These are phyloP conservation scores for Pseudachorutes palmiensis DNA, from an alignment of 1,140 invertebrate genomes.

Conservation along the genomic window DNA sequence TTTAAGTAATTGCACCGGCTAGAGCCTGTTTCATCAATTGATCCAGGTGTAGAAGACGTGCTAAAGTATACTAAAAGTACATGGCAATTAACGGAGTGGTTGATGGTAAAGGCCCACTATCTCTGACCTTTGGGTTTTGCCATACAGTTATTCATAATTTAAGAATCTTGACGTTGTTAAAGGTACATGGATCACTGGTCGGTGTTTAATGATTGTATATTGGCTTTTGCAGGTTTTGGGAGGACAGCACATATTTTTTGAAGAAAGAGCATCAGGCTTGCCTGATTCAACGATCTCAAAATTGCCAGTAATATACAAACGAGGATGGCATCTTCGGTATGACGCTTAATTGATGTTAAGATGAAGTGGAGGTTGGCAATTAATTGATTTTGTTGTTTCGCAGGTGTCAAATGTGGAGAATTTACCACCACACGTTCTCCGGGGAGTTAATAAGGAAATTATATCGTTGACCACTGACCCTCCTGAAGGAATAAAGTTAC, in stretches of 20 bases:
- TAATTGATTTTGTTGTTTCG: background rate
- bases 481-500: conserved; percentile 79
- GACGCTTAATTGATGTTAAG: background rate
- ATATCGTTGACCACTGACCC: conserved; percentile 64
- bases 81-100: conserved; percentile 10
- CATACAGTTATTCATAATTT: background rate
- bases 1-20: conserved; percentile 2
- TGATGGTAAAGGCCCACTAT: conserved; percentile 7
- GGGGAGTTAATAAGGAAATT: conserved; percentile 74
- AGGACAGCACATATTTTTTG: background rate
- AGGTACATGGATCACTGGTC: too few relatives aligned
- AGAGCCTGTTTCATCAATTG: background rate
- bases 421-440: conserved; percentile 79
- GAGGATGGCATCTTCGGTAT: conserved; percentile 15
- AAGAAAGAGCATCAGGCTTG: background rate
- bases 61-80: background rate
- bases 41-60: conserved; percentile 5
- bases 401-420: conserved; percentile 69
- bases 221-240: too few relatives aligned
- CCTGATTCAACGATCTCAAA: conserved; percentile 4
- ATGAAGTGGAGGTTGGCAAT: background rate
- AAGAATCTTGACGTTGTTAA: too few relatives aligned
- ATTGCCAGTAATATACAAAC: conserved; percentile 10
- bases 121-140: conserved; percentile 5
- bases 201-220: background rate